Conservation (phyloP, 2,797 vertebrate genomes). For the Squalus acanthias region DNA sequence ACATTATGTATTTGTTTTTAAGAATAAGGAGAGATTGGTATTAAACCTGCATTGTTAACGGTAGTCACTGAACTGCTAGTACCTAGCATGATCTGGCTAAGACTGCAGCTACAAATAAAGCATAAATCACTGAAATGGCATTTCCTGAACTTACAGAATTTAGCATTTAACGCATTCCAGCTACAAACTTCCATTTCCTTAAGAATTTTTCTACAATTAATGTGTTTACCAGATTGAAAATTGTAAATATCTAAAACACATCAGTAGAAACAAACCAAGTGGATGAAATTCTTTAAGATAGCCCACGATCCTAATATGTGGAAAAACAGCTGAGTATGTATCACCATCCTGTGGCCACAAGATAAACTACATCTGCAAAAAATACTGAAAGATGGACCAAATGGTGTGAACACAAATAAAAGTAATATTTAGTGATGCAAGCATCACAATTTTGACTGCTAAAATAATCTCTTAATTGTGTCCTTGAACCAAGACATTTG, state of each 20-base stretch:
- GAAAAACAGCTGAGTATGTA: neutral
- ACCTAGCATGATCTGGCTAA: neutral
- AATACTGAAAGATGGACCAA: neutral
- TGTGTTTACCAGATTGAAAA: neutral
- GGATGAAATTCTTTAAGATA: neutral
- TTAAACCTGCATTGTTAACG: neutral
- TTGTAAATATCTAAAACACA: neutral
- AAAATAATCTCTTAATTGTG: neutral
- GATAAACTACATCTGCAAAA: neutral
- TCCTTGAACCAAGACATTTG: neutral
- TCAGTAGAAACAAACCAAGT: neutral
- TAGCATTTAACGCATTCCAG: neutral
- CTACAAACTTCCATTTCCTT: neutral
- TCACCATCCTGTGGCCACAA: slow-evolving; percentile 12
- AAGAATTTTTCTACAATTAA: neutral
- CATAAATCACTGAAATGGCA: neutral
- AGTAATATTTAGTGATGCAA: neutral
- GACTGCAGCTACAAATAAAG: neutral
- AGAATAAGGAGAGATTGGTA: no score
- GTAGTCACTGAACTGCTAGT: neutral
- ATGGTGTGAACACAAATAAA: neutral
- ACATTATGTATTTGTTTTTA: no score
- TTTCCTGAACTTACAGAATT: neutral
- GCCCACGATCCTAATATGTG: neutral
- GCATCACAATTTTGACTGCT: neutral